Conservation (phyloP, 2,888 invertebrate species). For the Mesorhabditis belari region DNA sequence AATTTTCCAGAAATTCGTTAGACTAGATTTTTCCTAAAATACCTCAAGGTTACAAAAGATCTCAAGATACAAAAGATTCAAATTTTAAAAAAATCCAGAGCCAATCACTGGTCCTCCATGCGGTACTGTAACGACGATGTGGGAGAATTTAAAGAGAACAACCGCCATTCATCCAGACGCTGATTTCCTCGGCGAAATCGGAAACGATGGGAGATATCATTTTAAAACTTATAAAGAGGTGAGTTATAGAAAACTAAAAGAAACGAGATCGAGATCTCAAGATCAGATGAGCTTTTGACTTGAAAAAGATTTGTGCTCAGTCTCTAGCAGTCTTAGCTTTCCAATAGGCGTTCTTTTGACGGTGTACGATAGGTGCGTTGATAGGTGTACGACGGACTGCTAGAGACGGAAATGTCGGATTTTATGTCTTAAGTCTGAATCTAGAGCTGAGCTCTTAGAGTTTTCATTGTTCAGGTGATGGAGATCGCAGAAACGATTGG, state of each 20-base stretch:
- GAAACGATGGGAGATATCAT: conserved; percentile 9
- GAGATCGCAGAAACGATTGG: too few relatives aligned
- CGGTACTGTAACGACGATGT: conserved; percentile 25
- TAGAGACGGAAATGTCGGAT: too few relatives aligned
- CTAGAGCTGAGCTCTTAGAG: too few relatives aligned
- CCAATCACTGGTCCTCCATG: conserved; percentile 28
- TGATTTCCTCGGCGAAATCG: conserved; percentile 21
- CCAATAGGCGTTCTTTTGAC: too few relatives aligned
- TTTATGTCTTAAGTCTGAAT: too few relatives aligned
- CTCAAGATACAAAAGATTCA: neutral
- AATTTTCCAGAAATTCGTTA: too few relatives aligned
- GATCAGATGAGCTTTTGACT: neutral
- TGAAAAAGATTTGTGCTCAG: too few relatives aligned
- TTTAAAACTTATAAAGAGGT: conserved; percentile 15
- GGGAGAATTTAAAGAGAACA: conserved; percentile 19
- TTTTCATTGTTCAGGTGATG: neutral
- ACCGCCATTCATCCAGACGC: conserved; percentile 12
- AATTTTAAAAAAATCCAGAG: conserved; percentile 11
- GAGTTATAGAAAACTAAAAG: neutral
- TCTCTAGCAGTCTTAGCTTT: too few relatives aligned
- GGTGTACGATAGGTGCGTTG: too few relatives aligned
- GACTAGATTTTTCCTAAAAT: too few relatives aligned
- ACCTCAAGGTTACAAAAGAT: too few relatives aligned
- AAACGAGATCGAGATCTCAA: neutral
- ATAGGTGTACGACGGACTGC: too few relatives aligned